A percentile compares a stretch with the other conserved stretches of the same genome.
These are phyloP conservation scores for Drosophila pectinifera DNA, from an alignment of 1,140 invertebrate species.

Conservation along the genomic window DNA sequence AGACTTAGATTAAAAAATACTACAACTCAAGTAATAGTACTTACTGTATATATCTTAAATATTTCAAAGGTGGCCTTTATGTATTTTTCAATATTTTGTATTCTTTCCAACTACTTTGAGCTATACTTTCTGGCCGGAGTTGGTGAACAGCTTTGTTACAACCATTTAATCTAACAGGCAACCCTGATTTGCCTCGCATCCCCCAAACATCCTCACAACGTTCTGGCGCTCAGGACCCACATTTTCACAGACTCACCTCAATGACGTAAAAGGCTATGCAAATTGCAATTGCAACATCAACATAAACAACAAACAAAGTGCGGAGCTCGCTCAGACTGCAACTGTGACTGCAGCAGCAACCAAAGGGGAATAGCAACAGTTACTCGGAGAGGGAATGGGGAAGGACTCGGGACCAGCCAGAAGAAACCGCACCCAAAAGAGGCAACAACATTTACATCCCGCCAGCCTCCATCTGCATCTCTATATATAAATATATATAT, in stretches of 20 bases:
- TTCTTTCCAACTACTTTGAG: neutral
- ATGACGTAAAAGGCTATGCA: slow-evolving; percentile 47
- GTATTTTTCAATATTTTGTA: neutral
- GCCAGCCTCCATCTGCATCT: slow-evolving; percentile 2
- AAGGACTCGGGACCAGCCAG: slow-evolving; percentile 12
- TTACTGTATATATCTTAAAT: neutral
- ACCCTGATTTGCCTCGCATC: slow-evolving; percentile 13
- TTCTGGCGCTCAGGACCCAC: slow-evolving; percentile 1
- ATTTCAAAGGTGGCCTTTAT: neutral
- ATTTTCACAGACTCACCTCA: slow-evolving; percentile 32
- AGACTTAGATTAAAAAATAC: no score
- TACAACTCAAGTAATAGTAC: neutral
- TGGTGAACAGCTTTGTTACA: slow-evolving; percentile 11
- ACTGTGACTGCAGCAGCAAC: slow-evolving; percentile 19
- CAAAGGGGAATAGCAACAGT: slow-evolving; percentile 53
- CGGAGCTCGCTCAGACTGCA: slow-evolving; percentile 21
- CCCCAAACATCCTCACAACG: neutral
- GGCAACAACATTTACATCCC: slow-evolving; percentile 48
- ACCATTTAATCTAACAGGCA: slow-evolving; percentile 17
- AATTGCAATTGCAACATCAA: slow-evolving; percentile 47
- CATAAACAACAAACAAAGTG: slow-evolving; percentile 49
- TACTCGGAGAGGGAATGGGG: slow-evolving; percentile 33
- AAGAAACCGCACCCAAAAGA: slow-evolving; percentile 52
- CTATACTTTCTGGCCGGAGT: neutral
- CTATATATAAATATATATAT: neutral